A percentile compares a stretch with the other conserved stretches of the same genome.
These are phyloP conservation scores for Cyphomyrus discorhynchus DNA, from an alignment of 2,113 vertebrate species.

Conservation along the genomic window DNA sequence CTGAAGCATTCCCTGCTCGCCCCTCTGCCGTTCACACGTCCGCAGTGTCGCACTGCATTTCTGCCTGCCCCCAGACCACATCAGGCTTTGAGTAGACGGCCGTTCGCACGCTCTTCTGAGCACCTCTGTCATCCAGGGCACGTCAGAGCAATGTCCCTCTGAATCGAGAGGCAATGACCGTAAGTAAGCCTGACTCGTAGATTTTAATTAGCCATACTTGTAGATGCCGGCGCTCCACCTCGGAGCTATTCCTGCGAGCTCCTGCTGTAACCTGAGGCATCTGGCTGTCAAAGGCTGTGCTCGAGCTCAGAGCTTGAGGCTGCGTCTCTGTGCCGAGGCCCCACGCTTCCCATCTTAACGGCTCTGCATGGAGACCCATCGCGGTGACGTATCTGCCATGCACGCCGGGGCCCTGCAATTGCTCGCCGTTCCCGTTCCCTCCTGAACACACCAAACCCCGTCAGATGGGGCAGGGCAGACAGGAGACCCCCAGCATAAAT, in stretches of 20 bases:
- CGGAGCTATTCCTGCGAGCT: not conserved
- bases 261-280: not conserved
- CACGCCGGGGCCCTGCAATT: not conserved
- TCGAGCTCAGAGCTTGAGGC: not conserved
- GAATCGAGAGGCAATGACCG: not conserved
- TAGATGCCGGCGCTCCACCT: not conserved
- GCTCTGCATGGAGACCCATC: not conserved
- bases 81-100: not conserved
- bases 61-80: not conserved
- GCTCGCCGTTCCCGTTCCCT: not conserved
- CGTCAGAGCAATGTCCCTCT: not conserved
- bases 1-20: not conserved
- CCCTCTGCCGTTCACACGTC: not conserved
- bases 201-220: not conserved
- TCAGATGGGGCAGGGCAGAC: not conserved
- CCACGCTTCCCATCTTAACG: not conserved
- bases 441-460: not conserved
- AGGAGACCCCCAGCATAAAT: not conserved
- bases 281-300: not conserved
- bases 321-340: not conserved
- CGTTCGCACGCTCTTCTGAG: not conserved
- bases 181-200: not conserved
- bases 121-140: not conserved
- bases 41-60: not conserved
- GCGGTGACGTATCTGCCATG: not conserved